These are phyloP conservation scores for Cetonia aurata DNA, from an alignment of 2,888 invertebrate species.

Conservation along the genomic window DNA sequence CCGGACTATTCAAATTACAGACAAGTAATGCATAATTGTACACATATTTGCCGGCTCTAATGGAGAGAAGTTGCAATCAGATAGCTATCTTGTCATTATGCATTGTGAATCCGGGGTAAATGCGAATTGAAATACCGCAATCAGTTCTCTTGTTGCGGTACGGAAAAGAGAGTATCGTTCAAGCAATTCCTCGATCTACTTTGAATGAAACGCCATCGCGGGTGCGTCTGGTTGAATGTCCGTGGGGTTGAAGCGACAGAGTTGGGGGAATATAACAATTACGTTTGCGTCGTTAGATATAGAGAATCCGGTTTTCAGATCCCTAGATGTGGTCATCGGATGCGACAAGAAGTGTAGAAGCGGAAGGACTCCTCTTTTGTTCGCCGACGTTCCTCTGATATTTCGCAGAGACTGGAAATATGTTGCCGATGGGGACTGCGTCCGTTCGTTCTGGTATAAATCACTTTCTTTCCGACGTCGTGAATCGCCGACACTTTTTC, in stretches of 20 bases:
- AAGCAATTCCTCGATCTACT: slow-evolving; percentile 58
- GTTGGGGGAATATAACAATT: slow-evolving; percentile 64
- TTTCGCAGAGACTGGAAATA: slow-evolving; percentile 43
- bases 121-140: slow-evolving; percentile 65
- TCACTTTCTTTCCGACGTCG: slow-evolving; percentile 30
- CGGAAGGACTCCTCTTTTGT: slow-evolving; percentile 50
- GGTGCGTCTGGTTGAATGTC: slow-evolving; percentile 52
- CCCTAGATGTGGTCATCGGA: slow-evolving; percentile 60
- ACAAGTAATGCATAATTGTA: slow-evolving; percentile 59
- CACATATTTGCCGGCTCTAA: slow-evolving; percentile 59
- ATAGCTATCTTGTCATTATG: slow-evolving; percentile 65
- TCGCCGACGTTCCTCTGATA: slow-evolving; percentile 35
- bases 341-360: slow-evolving; percentile 55
- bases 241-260: slow-evolving; percentile 50
- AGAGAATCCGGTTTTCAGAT: slow-evolving; percentile 64
- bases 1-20: slow-evolving; percentile 48
- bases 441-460: slow-evolving; percentile 33
- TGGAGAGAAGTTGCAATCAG: slow-evolving; percentile 58
- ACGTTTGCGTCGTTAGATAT: slow-evolving; percentile 66
- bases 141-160: slow-evolving; percentile 60
- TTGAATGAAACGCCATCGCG: slow-evolving; percentile 52
- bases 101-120: slow-evolving; percentile 62
- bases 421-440: slow-evolving; percentile 38
- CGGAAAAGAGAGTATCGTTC: slow-evolving; percentile 56
- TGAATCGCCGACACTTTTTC: slow-evolving; percentile 24